Base-by-base conservation (phyloP, 2,888 invertebrate species). In the Hirtodrosophila cameraria region DNA sequence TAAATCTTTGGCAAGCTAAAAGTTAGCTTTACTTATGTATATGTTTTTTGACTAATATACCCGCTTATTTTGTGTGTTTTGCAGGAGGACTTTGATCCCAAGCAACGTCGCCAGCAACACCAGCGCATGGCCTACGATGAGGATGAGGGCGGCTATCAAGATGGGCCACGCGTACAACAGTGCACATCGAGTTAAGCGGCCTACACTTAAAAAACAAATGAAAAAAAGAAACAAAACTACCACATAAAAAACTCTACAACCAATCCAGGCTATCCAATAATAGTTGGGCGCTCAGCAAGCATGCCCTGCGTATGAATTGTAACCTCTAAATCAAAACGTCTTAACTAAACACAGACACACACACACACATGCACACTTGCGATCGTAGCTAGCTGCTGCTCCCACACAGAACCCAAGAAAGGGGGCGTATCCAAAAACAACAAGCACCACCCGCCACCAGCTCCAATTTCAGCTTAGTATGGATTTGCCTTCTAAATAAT, bases 61-160 rank as follows among this genome's bases (percentile, higher is more conserved):
- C 20, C n/a, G n/a, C n/a, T n/a, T n/a, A 0, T 28, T 45, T 41
- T 43, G 20, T 15, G 16, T 25, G 31, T 18, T 48, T 76, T 82
- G 23, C 69, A 93, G 82, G 91, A 94, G 75, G 95, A 96, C 36
- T 93, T 96, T 85, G 96, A 97, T 90, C 95, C 97, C 0, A 94
- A 95, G 75, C 93, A 94, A 72, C 93, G 94, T 64, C 92, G 94
- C 70, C 93, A 94, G 73, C 94, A 94, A 45, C 93, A 93, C 80
- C 94, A 93, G 83, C 89, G 87, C 45, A 89, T 88, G 88, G 94
- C 93, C 0, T 95, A 96, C 81, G 94, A 95, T 48, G 97, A 97
- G 84, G 96, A 96, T 70, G 97, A 97, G 70, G 94, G 94, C 45
- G 94, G 93, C 31, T 94, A 94, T 15, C 88, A 89, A 49, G 92